phyloP scores from a whole-genome alignment of 2,888 invertebrate species.

The Lottia scabra region DNA sequence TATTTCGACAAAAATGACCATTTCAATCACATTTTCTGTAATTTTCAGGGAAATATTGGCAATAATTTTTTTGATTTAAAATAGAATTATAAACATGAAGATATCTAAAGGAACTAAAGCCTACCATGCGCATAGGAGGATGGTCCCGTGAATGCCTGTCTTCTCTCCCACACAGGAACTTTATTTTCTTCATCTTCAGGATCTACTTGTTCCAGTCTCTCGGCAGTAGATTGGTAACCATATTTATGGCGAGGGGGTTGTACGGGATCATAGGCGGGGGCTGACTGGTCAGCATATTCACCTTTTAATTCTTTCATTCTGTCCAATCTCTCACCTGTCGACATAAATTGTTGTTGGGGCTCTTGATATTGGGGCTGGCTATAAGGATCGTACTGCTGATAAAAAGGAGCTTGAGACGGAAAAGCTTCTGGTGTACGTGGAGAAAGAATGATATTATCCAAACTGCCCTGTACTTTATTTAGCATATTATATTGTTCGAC shows the following conservation, averaged over 20 bases:
- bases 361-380: slow-evolving; percentile 22
- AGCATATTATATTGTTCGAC: slow-evolving; percentile 25
- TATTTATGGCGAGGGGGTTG: slow-evolving; percentile 10
- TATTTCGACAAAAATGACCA: too few species aligned
- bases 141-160: slow-evolving; percentile 35
- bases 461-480: slow-evolving; percentile 35
- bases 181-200: slow-evolving; percentile 42
- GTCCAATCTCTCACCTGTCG: neutral
- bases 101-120: slow-evolving; percentile 1
- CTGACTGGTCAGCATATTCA: neutral
- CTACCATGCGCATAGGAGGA: slow-evolving; percentile 3
- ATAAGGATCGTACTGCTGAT: slow-evolving; percentile 16
- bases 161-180: slow-evolving; percentile 46
- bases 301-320: neutral
- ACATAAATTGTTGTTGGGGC: slow-evolving; percentile 3
- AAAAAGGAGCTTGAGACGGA: slow-evolving; percentile 15
- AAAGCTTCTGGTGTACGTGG: slow-evolving; percentile 31
- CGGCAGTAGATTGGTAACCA: slow-evolving; percentile 14
- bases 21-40: too few species aligned
- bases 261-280: slow-evolving; percentile 15
- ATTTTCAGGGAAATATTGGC: too few species aligned
- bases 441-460: slow-evolving; percentile 34
- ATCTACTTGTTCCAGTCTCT: slow-evolving; percentile 14
- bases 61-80: too few species aligned
- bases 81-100: neutral